phyloP scores from a whole-genome alignment of 2,888 invertebrate species.

The Byasa hedistus region DNA sequence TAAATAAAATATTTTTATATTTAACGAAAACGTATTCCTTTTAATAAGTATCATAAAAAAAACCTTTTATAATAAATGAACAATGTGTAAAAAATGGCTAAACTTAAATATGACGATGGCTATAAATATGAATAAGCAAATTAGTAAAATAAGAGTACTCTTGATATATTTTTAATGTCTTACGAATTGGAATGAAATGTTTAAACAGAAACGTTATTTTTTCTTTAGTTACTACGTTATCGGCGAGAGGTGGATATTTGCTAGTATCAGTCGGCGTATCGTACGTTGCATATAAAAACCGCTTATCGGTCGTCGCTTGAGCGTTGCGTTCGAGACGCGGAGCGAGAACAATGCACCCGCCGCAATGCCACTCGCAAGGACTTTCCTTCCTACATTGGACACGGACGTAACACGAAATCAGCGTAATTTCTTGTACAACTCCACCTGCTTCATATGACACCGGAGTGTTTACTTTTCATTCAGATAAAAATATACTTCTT shows the following conservation, averaged over 20 bases:
- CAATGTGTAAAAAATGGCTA: too few species aligned
- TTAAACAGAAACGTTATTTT: neutral
- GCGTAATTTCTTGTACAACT: conserved; percentile 29
- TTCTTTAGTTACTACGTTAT: neutral
- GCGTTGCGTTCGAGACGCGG: conserved; percentile 38
- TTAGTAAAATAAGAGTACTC: too few species aligned
- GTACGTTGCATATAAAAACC: conserved; percentile 31
- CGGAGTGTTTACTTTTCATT: conserved; percentile 1
- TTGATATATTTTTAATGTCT: neutral
- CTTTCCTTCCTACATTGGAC: conserved; percentile 62
- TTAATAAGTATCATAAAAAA: too few species aligned
- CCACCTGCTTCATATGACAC: conserved; percentile 23
- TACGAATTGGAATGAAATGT: neutral
- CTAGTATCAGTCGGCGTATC: conserved; percentile 4
- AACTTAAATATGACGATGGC: too few species aligned
- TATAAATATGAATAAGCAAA: too few species aligned
- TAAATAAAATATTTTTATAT: too few species aligned
- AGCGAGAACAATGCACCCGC: conserved; percentile 60
- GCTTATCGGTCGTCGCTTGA: conserved; percentile 35
- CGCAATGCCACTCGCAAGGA: conserved; percentile 63
- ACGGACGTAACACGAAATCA: conserved; percentile 48
- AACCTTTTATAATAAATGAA: too few species aligned
- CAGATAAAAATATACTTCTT: neutral
- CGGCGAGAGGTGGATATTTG: neutral
- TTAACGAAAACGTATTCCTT: too few species aligned